Conservation (phyloP, 2,113 vertebrate species). For the Tachuris rubrigastra region DNA sequence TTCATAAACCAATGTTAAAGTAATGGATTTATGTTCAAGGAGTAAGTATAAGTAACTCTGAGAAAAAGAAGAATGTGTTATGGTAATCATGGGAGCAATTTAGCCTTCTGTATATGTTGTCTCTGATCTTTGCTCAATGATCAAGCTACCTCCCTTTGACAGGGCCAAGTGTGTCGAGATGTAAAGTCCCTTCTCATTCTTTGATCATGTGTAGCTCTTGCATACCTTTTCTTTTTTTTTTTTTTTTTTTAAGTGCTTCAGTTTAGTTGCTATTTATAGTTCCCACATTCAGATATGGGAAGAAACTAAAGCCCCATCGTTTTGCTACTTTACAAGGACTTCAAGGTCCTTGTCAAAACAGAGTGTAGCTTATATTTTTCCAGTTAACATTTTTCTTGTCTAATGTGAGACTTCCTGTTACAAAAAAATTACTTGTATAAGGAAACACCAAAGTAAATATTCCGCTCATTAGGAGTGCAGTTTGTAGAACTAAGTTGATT, state of each 20-base stretch:
- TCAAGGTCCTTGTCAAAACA: slow-evolving; percentile 11
- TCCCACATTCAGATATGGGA: slow-evolving; percentile 3
- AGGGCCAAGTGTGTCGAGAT: background rate
- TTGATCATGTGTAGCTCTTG: background rate
- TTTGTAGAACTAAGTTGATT: background rate
- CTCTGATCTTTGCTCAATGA: background rate
- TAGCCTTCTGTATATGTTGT: background rate
- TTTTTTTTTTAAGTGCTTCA: background rate
- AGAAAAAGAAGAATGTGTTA: background rate
- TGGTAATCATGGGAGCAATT: background rate
- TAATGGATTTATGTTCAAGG: background rate
- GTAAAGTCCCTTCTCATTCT: background rate
- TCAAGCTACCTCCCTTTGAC: background rate
- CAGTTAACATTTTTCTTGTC: background rate
- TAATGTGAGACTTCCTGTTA: slow-evolving; percentile 2
- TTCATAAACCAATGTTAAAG: background rate
- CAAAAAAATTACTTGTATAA: background rate
- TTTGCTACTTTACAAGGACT: background rate
- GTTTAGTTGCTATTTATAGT: background rate
- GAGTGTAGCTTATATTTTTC: background rate
- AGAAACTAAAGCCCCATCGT: slow-evolving; percentile 19
- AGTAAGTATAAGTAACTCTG: background rate
- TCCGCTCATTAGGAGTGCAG: background rate
- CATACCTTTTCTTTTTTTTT: background rate
- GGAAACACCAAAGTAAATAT: background rate